Conservation (phyloP, 2,888 invertebrate genomes). For the Drosophila putrida region DNA sequence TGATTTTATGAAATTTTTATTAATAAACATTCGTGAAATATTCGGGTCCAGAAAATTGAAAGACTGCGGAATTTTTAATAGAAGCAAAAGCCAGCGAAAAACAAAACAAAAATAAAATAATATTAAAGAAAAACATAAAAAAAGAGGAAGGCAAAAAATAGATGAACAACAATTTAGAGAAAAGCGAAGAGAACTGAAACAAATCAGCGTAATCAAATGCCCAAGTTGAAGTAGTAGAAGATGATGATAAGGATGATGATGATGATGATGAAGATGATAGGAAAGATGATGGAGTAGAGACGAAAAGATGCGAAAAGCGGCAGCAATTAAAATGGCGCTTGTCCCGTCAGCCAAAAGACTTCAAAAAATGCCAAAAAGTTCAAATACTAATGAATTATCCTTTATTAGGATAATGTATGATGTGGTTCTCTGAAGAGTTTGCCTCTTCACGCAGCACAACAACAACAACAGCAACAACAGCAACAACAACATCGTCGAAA, state of each 20-base stretch:
- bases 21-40: conserved; percentile 81
- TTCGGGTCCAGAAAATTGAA: conserved; percentile 58
- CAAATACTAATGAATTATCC: conserved; percentile 85
- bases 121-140: conserved; percentile 10
- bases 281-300: too few relatives aligned
- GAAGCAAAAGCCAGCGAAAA: conserved; percentile 36
- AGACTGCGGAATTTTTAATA: conserved; percentile 71
- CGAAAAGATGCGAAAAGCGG: conserved; percentile 33
- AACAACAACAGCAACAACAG: conserved; percentile 11
- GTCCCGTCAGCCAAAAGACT: conserved; percentile 66
- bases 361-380: conserved; percentile 84
- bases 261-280: neutral
- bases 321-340: conserved; percentile 73
- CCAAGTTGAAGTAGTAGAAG: conserved; percentile 17
- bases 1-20: conserved; percentile 77
- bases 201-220: conserved; percentile 71
- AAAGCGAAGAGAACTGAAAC: conserved; percentile 31
- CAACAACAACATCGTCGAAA: conserved; percentile 48
- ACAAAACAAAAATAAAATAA: conserved; percentile 1
- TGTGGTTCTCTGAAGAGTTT: conserved; percentile 82
- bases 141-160: conserved; percentile 10
- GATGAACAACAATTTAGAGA: conserved; percentile 12
- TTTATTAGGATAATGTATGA: conserved; percentile 85
- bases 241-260: conserved; percentile 1
- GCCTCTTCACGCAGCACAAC: conserved; percentile 49